These are phyloP conservation scores for Oplegnathus fasciatus DNA, from an alignment of 2,113 vertebrate genomes.

Conservation along the genomic window DNA sequence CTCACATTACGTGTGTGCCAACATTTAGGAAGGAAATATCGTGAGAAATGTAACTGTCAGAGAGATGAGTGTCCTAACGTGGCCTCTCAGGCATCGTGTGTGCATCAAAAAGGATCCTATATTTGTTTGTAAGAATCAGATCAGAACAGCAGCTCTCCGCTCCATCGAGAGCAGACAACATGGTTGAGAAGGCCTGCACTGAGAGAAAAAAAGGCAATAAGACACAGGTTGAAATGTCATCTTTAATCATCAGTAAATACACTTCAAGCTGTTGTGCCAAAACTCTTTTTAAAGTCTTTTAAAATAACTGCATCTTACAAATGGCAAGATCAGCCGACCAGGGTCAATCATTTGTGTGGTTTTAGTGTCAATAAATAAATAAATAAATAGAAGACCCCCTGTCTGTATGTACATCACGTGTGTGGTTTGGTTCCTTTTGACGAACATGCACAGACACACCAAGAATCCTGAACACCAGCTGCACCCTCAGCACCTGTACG, in stretches of 20 bases:
- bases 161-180: no score
- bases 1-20: no score
- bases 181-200: not conserved
- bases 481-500: conserved; percentile 77
- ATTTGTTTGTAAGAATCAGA: no score
- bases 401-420: not conserved
- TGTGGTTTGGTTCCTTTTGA: conserved; percentile 5
- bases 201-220: not conserved
- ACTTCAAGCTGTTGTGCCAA: conserved; percentile 63
- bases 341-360: conserved; percentile 45
- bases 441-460: conserved; percentile 37
- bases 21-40: no score
- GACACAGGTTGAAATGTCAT: conserved; percentile 20
- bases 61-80: no score
- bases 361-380: conserved; percentile 52
- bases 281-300: conserved; percentile 33
- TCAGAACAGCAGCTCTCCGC: no score
- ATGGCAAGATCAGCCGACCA: conserved; percentile 44
- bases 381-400: conserved; percentile 21
- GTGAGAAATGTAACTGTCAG: no score
- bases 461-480: not conserved
- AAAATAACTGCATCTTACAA: conserved; percentile 68
- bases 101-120: no score
- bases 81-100: no score
- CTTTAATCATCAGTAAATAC: conserved; percentile 79